Percentiles rank a stretch among this genome's conserved stretches.
Evolutionary conservation across 2,888 invertebrate genomes (phyloP).

Genomic region (Lampropteryx suffumata): DNA sequence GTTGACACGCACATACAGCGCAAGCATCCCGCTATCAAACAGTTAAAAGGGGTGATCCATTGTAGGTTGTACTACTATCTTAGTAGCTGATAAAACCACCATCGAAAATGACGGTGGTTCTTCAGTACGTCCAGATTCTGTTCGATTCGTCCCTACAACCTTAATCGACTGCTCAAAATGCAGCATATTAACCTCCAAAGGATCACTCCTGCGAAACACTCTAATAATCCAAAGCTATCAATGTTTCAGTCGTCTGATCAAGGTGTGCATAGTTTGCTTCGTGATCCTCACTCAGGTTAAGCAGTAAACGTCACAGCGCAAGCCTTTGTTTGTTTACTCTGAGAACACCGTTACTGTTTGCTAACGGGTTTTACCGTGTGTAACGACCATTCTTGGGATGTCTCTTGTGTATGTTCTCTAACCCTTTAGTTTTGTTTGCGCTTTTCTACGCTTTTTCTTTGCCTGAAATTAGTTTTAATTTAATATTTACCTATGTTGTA

Average conservation of each 20-base stretch:
- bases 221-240: constrained; percentile 3
- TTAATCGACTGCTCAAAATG: not conserved
- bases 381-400: constrained; percentile 36
- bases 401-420: constrained; percentile 32
- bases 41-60: constrained; percentile 37
- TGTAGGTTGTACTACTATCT: constrained; percentile 6
- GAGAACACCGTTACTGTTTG: constrained; percentile 40
- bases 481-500: too few relatives aligned
- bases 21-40: constrained; percentile 56
- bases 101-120: not conserved
- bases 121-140: not conserved
- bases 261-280: constrained; percentile 12
- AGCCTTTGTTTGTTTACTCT: constrained; percentile 21
- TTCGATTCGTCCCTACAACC: not conserved
- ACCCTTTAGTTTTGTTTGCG: constrained; percentile 38
- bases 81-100: not conserved
- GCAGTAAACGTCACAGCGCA: constrained; percentile 17
- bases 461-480: not conserved
- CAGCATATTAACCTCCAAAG: constrained; percentile 7
- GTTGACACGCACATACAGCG: constrained; percentile 54
- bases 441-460: constrained; percentile 24
- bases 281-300: constrained; percentile 19
- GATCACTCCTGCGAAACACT: constrained; percentile 9
- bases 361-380: constrained; percentile 43
- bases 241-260: constrained; percentile 13